These are phyloP conservation scores for Alouatta palliata DNA, from an alignment of 2,113 vertebrate species.

Conservation along the genomic window DNA sequence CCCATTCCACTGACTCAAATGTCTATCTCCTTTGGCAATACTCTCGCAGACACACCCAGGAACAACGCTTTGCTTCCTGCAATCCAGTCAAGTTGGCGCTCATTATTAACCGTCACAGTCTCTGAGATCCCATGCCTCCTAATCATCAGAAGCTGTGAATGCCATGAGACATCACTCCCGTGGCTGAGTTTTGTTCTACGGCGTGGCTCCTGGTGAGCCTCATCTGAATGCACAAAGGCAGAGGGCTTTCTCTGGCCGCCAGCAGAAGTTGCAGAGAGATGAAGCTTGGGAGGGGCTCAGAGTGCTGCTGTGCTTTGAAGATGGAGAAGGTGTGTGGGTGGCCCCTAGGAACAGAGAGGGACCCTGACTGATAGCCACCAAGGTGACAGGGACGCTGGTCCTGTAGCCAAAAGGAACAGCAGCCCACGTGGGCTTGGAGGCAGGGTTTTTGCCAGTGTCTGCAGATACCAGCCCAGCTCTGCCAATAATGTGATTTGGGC, in stretches of 20 bases:
- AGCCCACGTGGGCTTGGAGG: neutral
- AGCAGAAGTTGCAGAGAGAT: neutral
- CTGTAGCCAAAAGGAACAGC: neutral
- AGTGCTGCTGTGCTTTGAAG: neutral
- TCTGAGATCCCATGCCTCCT: no score
- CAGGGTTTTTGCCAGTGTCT: neutral
- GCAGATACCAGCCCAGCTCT: neutral
- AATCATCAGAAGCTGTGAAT: neutral
- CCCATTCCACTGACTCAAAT: no score
- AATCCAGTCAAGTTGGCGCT: no score
- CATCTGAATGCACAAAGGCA: neutral
- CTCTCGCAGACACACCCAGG: no score
- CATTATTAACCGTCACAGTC: no score
- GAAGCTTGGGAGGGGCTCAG: no score
- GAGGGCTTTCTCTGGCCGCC: neutral
- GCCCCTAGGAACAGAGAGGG: neutral
- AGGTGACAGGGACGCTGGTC: neutral
- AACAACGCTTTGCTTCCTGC: no score
- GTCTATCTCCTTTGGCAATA: no score
- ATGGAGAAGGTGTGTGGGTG: no score
- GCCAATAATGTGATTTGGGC: neutral
- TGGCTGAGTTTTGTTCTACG: neutral
- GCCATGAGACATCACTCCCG: neutral
- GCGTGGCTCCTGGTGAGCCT: rapidly evolving
- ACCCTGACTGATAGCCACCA: neutral